Percentiles rank a stretch among this genome's conserved stretches.
These are phyloP conservation scores for Patagioenas fasciata DNA, from an alignment of 2,113 vertebrate genomes.

Conservation along the genomic window DNA sequence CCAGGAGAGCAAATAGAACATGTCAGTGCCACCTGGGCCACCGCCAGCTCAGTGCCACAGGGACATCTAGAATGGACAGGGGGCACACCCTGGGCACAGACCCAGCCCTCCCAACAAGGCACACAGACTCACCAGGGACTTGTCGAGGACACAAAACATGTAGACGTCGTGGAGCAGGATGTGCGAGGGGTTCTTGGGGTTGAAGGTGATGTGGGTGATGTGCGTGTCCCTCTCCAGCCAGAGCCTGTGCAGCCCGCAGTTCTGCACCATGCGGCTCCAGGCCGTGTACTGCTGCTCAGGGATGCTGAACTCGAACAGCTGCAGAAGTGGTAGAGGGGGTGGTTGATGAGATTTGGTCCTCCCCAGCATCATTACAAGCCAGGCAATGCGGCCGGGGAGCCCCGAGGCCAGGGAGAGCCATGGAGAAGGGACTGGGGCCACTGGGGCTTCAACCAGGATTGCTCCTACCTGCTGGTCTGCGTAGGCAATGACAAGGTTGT, in stretches of 20 bases:
- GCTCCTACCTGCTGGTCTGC: slow-evolving; percentile 89
- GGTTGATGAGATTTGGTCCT: fast-evolving
- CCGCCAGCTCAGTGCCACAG: fast-evolving
- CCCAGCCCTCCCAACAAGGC: fast-evolving
- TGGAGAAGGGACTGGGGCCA: fast-evolving
- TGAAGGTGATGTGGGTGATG: slow-evolving; percentile 86
- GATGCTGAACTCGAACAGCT: slow-evolving; percentile 92
- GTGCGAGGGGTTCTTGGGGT: slow-evolving; percentile 79
- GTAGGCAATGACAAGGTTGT: slow-evolving; percentile 85
- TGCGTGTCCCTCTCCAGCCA: slow-evolving; percentile 90
- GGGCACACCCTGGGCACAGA: neutral
- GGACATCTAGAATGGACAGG: neutral
- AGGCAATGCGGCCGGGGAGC: neutral
- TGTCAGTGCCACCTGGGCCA: fast-evolving
- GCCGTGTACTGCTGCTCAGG: slow-evolving; percentile 82
- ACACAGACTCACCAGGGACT: slow-evolving; percentile 80
- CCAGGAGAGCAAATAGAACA: fast-evolving
- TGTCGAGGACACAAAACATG: slow-evolving; percentile 94
- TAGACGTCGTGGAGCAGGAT: slow-evolving; percentile 88
- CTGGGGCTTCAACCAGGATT: fast-evolving
- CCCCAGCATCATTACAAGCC: neutral
- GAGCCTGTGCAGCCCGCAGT: slow-evolving; percentile 80
- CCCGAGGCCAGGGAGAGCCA: neutral
- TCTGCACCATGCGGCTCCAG: slow-evolving; percentile 88
- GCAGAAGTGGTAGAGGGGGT: neutral